These are phyloP conservation scores for Brachionus manjavacas DNA, from an alignment of 1,140 invertebrate species.

Conservation along the genomic window DNA sequence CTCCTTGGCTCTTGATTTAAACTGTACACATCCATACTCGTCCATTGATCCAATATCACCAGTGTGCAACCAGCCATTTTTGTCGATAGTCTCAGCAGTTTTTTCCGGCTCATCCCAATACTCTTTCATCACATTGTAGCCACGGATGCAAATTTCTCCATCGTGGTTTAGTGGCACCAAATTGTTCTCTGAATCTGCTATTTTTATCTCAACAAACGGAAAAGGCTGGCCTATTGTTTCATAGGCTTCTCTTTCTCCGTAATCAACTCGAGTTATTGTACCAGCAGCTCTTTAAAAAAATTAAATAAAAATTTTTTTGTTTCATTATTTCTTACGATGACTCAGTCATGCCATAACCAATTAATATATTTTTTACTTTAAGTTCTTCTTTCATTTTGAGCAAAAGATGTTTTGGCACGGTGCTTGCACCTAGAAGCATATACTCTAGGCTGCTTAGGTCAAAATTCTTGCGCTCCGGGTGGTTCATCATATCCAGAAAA, in stretches of 20 bases:
- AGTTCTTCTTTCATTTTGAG: not conserved
- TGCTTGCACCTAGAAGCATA: not conserved
- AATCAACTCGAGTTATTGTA: not conserved
- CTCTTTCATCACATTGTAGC: conserved; percentile 32
- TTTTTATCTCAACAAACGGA: conserved; percentile 60
- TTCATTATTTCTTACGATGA: not conserved
- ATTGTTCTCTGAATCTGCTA: conserved; percentile 65
- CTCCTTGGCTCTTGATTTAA: conserved; percentile 80
- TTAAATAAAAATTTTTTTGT: too few species aligned
- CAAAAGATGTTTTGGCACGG: not conserved
- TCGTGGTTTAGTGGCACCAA: conserved; percentile 68
- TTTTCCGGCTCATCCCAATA: conserved; percentile 27
- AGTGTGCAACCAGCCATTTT: conserved; percentile 22
- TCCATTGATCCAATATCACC: conserved; percentile 41
- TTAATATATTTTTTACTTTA: not conserved
- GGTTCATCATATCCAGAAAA: conserved; percentile 60
- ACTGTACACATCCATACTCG: conserved; percentile 48
- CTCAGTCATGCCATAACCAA: conserved; percentile 30
- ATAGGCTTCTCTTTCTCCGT: not conserved
- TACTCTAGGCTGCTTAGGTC: not conserved
- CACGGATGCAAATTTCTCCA: conserved; percentile 40
- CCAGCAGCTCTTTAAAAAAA: not conserved
- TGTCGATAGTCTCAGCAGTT: not conserved
- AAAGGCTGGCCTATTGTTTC: not conserved
- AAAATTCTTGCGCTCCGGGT: not conserved